Conservation (phyloP, 2,888 invertebrate genomes). For the Ptilodon capucinus region DNA sequence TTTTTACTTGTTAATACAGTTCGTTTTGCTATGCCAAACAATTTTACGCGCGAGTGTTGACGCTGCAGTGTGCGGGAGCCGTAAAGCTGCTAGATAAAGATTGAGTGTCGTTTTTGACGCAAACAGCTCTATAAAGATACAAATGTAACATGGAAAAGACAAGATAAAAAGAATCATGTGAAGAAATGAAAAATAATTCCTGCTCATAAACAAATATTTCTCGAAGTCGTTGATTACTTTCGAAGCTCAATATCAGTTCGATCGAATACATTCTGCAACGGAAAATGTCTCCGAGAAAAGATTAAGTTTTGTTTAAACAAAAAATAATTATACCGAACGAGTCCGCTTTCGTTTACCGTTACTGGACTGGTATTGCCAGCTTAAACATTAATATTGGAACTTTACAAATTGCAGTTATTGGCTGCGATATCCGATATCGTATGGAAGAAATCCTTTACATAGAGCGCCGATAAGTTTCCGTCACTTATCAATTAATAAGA, state of each 20-base stretch:
- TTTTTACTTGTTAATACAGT: too few species aligned
- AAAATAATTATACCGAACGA: not conserved
- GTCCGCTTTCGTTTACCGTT: not conserved
- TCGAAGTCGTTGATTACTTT: not conserved
- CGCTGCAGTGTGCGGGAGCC: too few species aligned
- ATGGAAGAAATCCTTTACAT: conserved; percentile 33
- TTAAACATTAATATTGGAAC: not conserved
- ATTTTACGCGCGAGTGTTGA: too few species aligned
- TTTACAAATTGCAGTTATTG: conserved; percentile 2
- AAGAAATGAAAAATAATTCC: too few species aligned
- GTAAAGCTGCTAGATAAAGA: conserved; percentile 41
- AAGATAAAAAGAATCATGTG: conserved; percentile 7
- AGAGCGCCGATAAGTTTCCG: conserved; percentile 28
- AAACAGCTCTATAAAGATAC: conserved; percentile 11
- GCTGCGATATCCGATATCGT: conserved; percentile 15
- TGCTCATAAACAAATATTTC: not conserved
- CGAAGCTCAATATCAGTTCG: not conserved
- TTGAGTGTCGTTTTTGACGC: conserved; percentile 41
- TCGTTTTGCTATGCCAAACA: too few species aligned
- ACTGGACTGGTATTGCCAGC: not conserved
- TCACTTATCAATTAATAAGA: conserved; percentile 46
- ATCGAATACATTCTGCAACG: not conserved
- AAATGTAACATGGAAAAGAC: conserved; percentile 5
- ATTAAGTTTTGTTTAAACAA: not conserved
- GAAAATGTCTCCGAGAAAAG: not conserved